A percentile compares a stretch with the other conserved stretches of the same genome.
Evolutionary conservation across 2,113 vertebrate species (phyloP).

Genomic region (Channa argus): DNA sequence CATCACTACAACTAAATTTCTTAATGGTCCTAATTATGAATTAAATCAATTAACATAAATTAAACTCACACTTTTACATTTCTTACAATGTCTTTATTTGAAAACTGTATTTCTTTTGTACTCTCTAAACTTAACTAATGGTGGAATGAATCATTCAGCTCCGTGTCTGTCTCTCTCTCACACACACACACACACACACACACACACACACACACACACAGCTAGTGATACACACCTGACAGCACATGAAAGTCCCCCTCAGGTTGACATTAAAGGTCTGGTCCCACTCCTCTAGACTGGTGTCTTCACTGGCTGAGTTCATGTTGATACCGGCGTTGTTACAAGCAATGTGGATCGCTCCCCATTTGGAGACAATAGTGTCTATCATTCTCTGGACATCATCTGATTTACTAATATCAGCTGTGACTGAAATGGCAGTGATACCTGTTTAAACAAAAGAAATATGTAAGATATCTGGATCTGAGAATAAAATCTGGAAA

Average conservation of each 20-base stretch:
- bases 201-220: too few species aligned
- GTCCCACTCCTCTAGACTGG: slow-evolving; percentile 86
- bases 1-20: too few species aligned
- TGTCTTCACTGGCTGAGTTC: slow-evolving; percentile 87
- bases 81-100: too few species aligned
- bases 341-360: slow-evolving; percentile 80
- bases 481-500: too few species aligned
- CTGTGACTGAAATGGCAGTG: slow-evolving; percentile 78
- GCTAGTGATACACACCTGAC: slow-evolving; percentile 78
- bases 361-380: slow-evolving; percentile 80
- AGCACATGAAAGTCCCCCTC: slow-evolving; percentile 86
- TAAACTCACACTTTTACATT: too few species aligned
- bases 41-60: too few species aligned
- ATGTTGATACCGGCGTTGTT: slow-evolving; percentile 87
- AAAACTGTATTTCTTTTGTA: too few species aligned
- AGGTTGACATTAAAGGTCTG: slow-evolving; percentile 86
- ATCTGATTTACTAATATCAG: slow-evolving; percentile 85
- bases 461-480: not conserved
- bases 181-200: too few species aligned
- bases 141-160: too few species aligned
- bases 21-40: too few species aligned
- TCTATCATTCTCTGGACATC: slow-evolving; percentile 83
- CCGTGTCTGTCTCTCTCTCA: too few species aligned
- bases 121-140: too few species aligned
- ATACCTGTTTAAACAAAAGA: slow-evolving; percentile 72